These are phyloP conservation scores for Mercenaria mercenaria DNA, from an alignment of 1,140 invertebrate genomes.

Conservation along the genomic window DNA sequence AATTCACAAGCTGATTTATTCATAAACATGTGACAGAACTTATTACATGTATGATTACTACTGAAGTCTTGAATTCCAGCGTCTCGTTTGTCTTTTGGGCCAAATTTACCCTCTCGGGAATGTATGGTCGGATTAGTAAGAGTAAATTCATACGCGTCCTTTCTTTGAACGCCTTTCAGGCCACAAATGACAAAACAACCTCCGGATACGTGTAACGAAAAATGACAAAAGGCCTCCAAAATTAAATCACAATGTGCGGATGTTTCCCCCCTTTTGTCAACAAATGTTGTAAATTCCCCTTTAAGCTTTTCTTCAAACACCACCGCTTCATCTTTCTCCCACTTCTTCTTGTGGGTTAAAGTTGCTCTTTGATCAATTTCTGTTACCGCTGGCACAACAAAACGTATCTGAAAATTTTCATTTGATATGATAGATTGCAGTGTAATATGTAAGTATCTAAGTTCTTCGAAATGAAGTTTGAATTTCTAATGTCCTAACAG, in stretches of 20 bases:
- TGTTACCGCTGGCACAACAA: background rate
- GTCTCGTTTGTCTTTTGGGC: constrained; percentile 10
- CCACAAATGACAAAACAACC: background rate
- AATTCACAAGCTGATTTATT: background rate
- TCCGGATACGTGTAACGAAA: background rate
- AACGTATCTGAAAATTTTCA: background rate
- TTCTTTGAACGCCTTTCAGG: background rate
- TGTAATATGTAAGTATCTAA: background rate
- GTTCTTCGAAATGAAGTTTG: no score
- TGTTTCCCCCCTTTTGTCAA: background rate
- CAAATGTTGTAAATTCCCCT: background rate
- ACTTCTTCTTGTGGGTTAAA: background rate
- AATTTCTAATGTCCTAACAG: no score
- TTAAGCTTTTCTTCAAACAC: background rate
- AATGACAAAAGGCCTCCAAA: background rate
- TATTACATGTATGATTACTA: background rate
- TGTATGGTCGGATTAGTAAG: constrained; percentile 2
- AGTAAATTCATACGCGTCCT: background rate
- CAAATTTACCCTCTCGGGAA: background rate
- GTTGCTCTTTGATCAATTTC: background rate
- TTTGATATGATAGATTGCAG: background rate
- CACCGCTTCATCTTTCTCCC: background rate
- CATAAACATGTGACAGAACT: background rate
- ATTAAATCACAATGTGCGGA: no score
- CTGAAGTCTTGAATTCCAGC: background rate